phyloP scores from a whole-genome alignment of 2,797 vertebrate genomes.

The Melanotaenia nigrans region DNA sequence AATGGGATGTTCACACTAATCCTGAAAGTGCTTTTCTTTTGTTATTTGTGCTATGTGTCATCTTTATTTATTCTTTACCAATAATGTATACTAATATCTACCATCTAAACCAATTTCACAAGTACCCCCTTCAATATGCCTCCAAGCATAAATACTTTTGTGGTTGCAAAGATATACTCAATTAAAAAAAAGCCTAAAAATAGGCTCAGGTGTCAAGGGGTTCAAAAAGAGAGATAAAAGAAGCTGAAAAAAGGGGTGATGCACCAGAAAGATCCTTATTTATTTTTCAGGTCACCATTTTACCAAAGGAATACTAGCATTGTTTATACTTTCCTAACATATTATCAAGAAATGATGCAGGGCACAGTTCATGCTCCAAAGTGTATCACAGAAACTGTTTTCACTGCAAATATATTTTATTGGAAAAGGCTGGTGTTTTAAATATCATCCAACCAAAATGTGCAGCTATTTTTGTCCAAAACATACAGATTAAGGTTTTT shows the following conservation, averaged over 20 bases:
- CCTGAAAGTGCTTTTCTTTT: too few species aligned
- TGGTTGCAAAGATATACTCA: too few species aligned
- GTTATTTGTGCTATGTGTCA: neutral
- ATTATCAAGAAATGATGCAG: neutral
- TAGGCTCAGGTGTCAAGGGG: too few species aligned
- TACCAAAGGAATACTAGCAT: neutral
- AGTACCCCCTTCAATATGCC: neutral
- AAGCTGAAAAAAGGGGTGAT: neutral
- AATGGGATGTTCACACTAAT: too few species aligned
- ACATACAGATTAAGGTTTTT: neutral
- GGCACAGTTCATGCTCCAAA: neutral
- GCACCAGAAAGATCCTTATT: neutral
- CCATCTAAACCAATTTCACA: neutral
- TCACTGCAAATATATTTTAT: neutral
- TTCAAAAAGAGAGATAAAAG: neutral
- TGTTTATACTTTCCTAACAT: neutral
- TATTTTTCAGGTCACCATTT: neutral
- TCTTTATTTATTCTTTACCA: neutral
- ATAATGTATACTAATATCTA: neutral
- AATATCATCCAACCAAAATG: neutral
- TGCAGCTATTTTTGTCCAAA: neutral
- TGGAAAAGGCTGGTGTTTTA: neutral
- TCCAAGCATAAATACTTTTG: neutral
- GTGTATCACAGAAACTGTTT: neutral
- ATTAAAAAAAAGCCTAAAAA: too few species aligned